phyloP scores from a whole-genome alignment of 2,888 invertebrate species.

The Nomada lathburiana region DNA sequence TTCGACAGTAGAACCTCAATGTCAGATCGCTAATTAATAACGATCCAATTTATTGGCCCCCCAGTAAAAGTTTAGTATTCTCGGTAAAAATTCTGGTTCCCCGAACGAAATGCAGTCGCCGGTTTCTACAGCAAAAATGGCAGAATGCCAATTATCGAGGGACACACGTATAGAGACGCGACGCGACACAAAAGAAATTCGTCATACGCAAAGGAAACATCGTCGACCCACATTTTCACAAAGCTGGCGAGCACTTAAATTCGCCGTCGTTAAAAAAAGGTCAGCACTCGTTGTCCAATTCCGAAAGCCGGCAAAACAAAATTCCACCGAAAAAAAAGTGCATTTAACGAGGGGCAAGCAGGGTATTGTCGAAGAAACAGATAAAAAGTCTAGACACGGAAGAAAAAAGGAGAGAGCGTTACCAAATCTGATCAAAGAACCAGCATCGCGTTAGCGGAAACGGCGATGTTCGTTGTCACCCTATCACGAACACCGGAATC shows the following conservation, averaged over 20 bases:
- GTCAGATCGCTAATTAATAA: constrained; percentile 40
- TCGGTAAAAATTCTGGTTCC: constrained; percentile 9
- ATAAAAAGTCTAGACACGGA: too few relatives aligned
- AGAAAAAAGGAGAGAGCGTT: neutral
- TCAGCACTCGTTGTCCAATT: too few relatives aligned
- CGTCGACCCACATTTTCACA: too few relatives aligned
- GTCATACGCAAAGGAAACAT: too few relatives aligned
- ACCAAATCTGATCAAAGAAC: constrained; percentile 18
- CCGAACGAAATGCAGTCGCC: neutral
- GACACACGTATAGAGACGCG: too few relatives aligned
- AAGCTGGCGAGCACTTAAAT: too few relatives aligned
- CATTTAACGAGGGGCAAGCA: constrained; percentile 13
- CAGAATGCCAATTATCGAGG: too few relatives aligned
- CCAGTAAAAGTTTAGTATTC: constrained; percentile 19
- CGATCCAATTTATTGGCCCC: constrained; percentile 33
- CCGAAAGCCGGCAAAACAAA: too few relatives aligned
- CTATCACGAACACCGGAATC: neutral
- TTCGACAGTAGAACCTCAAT: constrained; percentile 5
- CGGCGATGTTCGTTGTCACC: constrained; percentile 15
- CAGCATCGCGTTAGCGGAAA: constrained; percentile 14
- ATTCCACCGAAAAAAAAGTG: too few relatives aligned
- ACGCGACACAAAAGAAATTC: too few relatives aligned
- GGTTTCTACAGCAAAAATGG: neutral
- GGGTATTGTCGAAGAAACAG: too few relatives aligned
- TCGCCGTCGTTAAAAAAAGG: too few relatives aligned